Evolutionary conservation across 2,797 vertebrate genomes (phyloP), one percentile per base, ranked within the genome.

Genomic region (Saguinus oedipus): DNA sequence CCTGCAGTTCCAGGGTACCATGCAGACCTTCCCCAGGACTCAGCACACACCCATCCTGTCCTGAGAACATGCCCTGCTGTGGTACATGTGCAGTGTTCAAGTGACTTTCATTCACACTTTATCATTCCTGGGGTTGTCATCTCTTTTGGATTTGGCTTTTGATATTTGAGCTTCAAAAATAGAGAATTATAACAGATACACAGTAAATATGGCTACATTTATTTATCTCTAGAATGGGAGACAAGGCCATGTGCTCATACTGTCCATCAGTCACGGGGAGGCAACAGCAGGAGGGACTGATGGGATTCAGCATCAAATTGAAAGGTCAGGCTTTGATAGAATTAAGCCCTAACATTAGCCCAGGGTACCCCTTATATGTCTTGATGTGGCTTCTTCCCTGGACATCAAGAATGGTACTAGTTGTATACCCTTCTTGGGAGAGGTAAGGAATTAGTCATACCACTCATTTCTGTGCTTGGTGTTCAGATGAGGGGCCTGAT

Each of bases 211-310:
- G 46, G 50, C 6, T 44, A 9, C 42, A 4, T 97, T 97, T 95
- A 97, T 98, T 97, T 81, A 64, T 79, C 42, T 74, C 57, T 94
- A 39, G 79, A 48, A 17, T 61, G 42, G 79, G 36, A 81, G 61
- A 64, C 85, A 59, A 20, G 68, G n/a, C 90, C 48, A 12, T 3
- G 5, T 92, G 13, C 85, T 72, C 22, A 76, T 15, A 14, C 53
- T 57, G 33, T 59, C 42, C 57, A 53, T 61, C 83, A 55, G 74
- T 36, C 36, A 36, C 70, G 9, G 8, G 27, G 55, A 93, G 79
- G 39, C 74, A 74, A 79, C 46, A 46, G 82, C 22, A 81, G 33
- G 70, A 83, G 39, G n/a, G 82, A 87, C 46, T 85, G 79, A 8
- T 76, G 81, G 42, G 44, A 39, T 76, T 79, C 78, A 79, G 33